phyloP scores from a whole-genome alignment of 2,797 vertebrate species.

The Pseudochromis fuscus region DNA sequence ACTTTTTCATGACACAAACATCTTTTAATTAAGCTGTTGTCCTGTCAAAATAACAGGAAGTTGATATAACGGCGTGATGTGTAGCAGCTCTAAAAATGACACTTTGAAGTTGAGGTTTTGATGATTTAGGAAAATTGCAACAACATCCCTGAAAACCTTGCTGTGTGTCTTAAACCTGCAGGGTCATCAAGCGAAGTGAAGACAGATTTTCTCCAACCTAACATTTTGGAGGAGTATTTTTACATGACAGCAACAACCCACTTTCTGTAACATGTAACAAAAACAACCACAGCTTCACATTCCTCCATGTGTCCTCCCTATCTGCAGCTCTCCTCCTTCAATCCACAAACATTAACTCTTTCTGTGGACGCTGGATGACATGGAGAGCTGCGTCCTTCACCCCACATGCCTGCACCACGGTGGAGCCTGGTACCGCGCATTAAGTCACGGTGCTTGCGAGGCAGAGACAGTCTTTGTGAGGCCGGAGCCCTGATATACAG shows the following conservation, averaged over 20 bases:
- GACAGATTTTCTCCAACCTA: background rate
- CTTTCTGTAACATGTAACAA: conserved; percentile 2
- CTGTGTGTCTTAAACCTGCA: too few relatives aligned
- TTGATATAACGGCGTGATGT: too few relatives aligned
- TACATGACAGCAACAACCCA: conserved; percentile 7
- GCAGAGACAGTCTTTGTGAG: conserved; percentile 74
- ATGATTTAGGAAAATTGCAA: too few relatives aligned
- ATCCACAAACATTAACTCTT: conserved; percentile 62
- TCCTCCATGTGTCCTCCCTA: conserved; percentile 49
- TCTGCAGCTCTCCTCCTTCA: conserved; percentile 42
- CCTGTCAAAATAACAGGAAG: background rate
- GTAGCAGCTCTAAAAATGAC: too few relatives aligned
- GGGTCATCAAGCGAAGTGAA: background rate
- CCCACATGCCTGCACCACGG: conserved; percentile 41
- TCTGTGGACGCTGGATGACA: conserved; percentile 55
- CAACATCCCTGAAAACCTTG: too few relatives aligned
- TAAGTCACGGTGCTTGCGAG: conserved; percentile 68
- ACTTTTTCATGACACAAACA: too few relatives aligned
- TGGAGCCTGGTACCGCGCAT: conserved; percentile 78
- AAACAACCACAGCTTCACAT: conserved; percentile 29
- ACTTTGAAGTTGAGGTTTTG: too few relatives aligned
- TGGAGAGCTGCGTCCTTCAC: conserved; percentile 38
- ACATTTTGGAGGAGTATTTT: conserved; percentile 9
- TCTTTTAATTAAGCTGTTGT: background rate
- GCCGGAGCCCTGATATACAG: conserved; percentile 73